Evolutionary conservation across 2,888 invertebrate species (phyloP), one percentile per base, ranked within the genome.

Genomic region (Drosophila differens): DNA sequence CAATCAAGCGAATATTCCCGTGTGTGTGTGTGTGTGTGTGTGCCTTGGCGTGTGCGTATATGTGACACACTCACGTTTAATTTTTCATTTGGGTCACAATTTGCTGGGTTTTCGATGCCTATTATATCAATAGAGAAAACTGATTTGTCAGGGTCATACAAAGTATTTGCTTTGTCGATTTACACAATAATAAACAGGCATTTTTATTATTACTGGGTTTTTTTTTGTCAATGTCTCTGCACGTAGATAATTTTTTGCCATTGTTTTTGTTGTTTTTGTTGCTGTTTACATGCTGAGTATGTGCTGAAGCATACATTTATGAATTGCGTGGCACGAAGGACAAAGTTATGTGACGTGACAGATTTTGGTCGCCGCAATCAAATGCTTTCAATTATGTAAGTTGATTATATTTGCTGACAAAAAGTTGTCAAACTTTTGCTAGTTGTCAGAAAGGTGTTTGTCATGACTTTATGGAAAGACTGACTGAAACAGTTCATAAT

Each of bases 101-200:
- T 70, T 61, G 55, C n/a, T 51, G 49, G 61, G 47, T 62, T 72
- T 79, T 61, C 30, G 52, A 37, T 84, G 85, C 88, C 75, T 88
- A 81, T 83, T 88, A 87, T 70, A 77, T 79, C 85, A 83, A 81
- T 71, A 74, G 76, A 76, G 65, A 76, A 85, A 90, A 83, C 89
- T 90, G 86, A 90, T 87, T 90, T 90, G 86, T 79, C 78, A 83
- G 82, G 82, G 74, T 76, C 89, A 81, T 68, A 76, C 41, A 74
- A 85, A 81, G 83, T 83, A 80, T 89, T 76, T 85, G 76, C 72
- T 59, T 62, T 70, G 60, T 71, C 64, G 57, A 67, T 78, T 82
- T 80, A 65, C 62, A 71, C 70, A 83, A 76, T 81, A 83, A 81
- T 83, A 83, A 83, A 77, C 60, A 72, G 71, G 52, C 67, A 73